Conservation (phyloP, 1,140 invertebrate genomes). For the Chironomus striatipennis region DNA sequence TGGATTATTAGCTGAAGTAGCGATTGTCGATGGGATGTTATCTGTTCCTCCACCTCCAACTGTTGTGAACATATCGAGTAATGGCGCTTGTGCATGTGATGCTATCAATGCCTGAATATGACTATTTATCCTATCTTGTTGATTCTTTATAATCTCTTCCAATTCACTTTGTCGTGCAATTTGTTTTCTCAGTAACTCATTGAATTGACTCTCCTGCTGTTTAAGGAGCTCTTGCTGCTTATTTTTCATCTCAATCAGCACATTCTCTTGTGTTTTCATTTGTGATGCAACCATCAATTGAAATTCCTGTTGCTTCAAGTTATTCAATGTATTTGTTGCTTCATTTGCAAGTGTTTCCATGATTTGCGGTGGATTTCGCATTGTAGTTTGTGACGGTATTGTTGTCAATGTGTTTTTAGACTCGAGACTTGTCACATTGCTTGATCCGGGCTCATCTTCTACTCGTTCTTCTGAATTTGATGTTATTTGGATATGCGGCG, state of each 20-base stretch:
- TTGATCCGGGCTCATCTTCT: background rate
- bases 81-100: conserved; percentile 31
- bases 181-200: conserved; percentile 41
- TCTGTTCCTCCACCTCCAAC: background rate
- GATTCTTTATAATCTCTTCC: conserved; percentile 42
- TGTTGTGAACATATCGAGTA: background rate
- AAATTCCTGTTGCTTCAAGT: conserved; percentile 44
- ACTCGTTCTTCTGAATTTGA: conserved; percentile 22
- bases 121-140: conserved; percentile 45
- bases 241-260: conserved; percentile 41
- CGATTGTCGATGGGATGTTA: background rate
- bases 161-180: conserved; percentile 43
- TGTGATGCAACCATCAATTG: conserved; percentile 43
- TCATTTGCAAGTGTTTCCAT: conserved; percentile 28
- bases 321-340: conserved; percentile 39
- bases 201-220: conserved; percentile 43
- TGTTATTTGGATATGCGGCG: conserved; percentile 25
- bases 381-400: conserved; percentile 27
- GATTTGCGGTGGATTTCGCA: conserved; percentile 30
- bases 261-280: conserved; percentile 44
- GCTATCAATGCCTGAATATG: conserved; percentile 43
- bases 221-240: conserved; percentile 41
- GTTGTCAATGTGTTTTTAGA: background rate
- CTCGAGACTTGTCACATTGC: background rate
- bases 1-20: conserved; percentile 26